Base-by-base conservation (phyloP, 1,140 invertebrate genomes). In the Polypedilum pembai region DNA sequence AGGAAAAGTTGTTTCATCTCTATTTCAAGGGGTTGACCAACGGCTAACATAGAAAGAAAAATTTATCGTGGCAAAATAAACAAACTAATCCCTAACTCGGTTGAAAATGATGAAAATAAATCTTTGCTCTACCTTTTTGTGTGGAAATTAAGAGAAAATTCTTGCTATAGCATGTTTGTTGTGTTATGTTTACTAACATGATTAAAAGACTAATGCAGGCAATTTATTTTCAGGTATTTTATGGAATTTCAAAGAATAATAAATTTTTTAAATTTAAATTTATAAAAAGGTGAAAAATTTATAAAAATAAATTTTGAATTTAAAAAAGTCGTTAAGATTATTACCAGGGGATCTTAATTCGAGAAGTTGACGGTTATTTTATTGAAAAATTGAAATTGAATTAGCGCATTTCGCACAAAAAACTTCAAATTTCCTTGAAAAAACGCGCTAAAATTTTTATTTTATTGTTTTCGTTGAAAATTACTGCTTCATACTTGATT, bases 61-160 rank as follows among this genome's bases (percentile, higher is more conserved):
- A 56, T 15, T 56, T n/a, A 56, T 56, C 45, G 45, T 56, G 45
- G 45, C 45, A 56, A 56, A 56, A 56, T 56, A 56, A 56, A 56
- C 15, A 56, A 56, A 56, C 45, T 56, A 56, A 56, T 56, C n/a
- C 45, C n/a, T n/a, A 45, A 2, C 41, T 56, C 12, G 12, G 12
- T 56, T 56, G 12, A 4, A 4, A 56, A 56, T 56, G 45, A 15
- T 15, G n/a, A 12, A n/a, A 15, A 12, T 45, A 45, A 45, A 45
- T 45, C 41, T 12, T 45, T 12, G 41, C 41, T 45, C 15, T 45
- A 56, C 12, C 45, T n/a, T 56, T 56, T 56, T 56, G 41, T 56
- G 12, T 33, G 24, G 5, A 33, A 33, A 33, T 33, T n/a, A 56
- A n/a, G 41, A 8, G 15, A 15, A 45, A 45, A 45, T 8, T 45